These are phyloP conservation scores for Cordilura impudica DNA, from an alignment of 2,888 invertebrate species.

Conservation along the genomic window DNA sequence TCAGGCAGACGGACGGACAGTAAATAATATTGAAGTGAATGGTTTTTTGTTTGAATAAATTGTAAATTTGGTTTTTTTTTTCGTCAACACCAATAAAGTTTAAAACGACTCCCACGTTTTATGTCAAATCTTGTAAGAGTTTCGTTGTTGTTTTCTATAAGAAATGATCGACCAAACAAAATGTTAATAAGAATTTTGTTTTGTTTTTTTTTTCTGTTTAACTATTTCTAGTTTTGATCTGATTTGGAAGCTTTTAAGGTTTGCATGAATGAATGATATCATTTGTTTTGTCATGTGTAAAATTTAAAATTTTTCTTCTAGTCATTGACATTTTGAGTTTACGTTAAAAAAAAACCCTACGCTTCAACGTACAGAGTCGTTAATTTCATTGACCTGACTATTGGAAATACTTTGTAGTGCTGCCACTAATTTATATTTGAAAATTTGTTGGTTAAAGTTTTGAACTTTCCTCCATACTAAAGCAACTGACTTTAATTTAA, in stretches of 20 bases:
- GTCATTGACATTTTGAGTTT: neutral
- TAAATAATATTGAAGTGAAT: conserved; percentile 18
- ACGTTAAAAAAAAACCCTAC: too few relatives aligned
- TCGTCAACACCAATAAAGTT: neutral
- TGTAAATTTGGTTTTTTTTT: neutral
- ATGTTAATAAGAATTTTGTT: conserved; percentile 10
- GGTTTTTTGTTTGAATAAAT: conserved; percentile 21
- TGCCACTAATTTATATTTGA: too few relatives aligned
- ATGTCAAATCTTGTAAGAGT: conserved; percentile 43
- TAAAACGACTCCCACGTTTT: conserved; percentile 52
- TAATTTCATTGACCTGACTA: too few relatives aligned
- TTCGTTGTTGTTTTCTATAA: conserved; percentile 1
- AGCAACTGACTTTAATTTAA: too few relatives aligned
- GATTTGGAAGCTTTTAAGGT: conserved; percentile 50
- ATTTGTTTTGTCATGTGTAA: conserved; percentile 25
- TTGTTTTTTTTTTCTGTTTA: conserved; percentile 10
- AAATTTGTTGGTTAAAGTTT: too few relatives aligned
- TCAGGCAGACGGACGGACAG: neutral
- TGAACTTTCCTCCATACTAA: too few relatives aligned
- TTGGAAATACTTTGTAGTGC: too few relatives aligned
- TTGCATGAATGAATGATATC: conserved; percentile 54
- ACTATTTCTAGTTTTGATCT: conserved; percentile 18
- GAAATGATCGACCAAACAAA: neutral
- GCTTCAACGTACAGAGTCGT: too few relatives aligned
- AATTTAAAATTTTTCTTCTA: conserved; percentile 3